Conservation (phyloP, 2,113 vertebrate genomes). For the Campylomormyrus tamandua region DNA sequence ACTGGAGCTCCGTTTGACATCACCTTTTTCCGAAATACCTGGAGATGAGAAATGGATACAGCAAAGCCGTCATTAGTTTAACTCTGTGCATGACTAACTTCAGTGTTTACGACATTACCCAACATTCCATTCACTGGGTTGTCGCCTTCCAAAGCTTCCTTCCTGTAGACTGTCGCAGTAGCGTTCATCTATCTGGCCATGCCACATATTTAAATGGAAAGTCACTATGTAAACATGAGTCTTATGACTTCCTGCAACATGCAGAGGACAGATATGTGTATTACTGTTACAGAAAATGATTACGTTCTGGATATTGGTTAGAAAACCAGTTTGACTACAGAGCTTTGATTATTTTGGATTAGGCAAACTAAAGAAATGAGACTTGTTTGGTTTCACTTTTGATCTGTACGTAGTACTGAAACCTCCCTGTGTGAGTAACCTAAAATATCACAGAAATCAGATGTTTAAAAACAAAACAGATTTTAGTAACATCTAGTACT, state of each 20-base stretch:
- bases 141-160: background rate
- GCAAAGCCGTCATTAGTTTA: background rate
- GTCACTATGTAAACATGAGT: background rate
- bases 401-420: background rate
- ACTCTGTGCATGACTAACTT: conserved; percentile 10
- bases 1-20: background rate
- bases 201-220: background rate
- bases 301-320: background rate
- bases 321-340: background rate
- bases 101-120: background rate
- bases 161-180: background rate
- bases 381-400: background rate
- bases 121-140: background rate
- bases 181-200: background rate
- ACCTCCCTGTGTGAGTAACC: background rate
- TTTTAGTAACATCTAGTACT: background rate
- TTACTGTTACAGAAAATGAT: background rate
- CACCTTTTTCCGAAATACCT: conserved; percentile 22
- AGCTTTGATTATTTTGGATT: background rate
- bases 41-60: background rate
- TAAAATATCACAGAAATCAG: background rate
- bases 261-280: background rate
- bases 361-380: background rate
- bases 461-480: background rate
- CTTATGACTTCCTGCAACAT: background rate